These are phyloP conservation scores for Sebastiscus tertius DNA, from an alignment of 2,797 vertebrate species.

Conservation along the genomic window DNA sequence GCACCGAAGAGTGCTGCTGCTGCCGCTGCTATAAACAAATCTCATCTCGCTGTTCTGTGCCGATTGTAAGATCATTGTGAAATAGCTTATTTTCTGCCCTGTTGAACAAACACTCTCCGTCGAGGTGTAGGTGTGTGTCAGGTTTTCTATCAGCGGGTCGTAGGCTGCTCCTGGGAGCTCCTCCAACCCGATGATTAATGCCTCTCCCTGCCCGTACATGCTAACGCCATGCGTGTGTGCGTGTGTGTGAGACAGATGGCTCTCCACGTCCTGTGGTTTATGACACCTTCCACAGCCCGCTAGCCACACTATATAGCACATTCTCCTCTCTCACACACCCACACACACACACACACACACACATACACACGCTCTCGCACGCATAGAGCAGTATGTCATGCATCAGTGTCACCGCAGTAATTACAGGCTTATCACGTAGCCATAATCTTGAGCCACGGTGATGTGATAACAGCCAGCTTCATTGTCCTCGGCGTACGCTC, in stretches of 20 bases:
- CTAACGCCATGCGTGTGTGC: slow-evolving; percentile 32
- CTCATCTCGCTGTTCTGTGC: slow-evolving; percentile 43
- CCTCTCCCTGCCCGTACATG: slow-evolving; percentile 76
- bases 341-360: neutral
- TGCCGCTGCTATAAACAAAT: slow-evolving; percentile 37
- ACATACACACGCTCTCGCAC: neutral
- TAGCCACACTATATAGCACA: slow-evolving; percentile 61
- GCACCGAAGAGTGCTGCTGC: neutral
- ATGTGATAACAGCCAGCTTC: slow-evolving; percentile 73
- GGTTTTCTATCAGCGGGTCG: slow-evolving; percentile 65
- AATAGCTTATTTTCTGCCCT: slow-evolving; percentile 65
- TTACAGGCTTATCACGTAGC: slow-evolving; percentile 79
- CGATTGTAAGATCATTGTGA: slow-evolving; percentile 65
- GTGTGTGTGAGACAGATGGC: slow-evolving; percentile 78
- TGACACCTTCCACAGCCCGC: slow-evolving; percentile 73
- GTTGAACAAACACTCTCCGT: slow-evolving; percentile 45
- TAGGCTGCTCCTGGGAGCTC: slow-evolving; percentile 63
- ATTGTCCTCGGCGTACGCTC: slow-evolving; percentile 60
- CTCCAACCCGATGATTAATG: slow-evolving; percentile 80
- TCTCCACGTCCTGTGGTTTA: slow-evolving; percentile 78
- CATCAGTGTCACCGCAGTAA: slow-evolving; percentile 78
- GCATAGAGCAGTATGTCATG: slow-evolving; percentile 57
- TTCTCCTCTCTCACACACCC: slow-evolving; percentile 27
- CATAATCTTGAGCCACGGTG: slow-evolving; percentile 73
- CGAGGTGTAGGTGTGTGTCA: slow-evolving; percentile 45